Evolutionary conservation across 2,113 vertebrate species (phyloP), one percentile per base, ranked within the genome.

Genomic region (Balaeniceps rex): DNA sequence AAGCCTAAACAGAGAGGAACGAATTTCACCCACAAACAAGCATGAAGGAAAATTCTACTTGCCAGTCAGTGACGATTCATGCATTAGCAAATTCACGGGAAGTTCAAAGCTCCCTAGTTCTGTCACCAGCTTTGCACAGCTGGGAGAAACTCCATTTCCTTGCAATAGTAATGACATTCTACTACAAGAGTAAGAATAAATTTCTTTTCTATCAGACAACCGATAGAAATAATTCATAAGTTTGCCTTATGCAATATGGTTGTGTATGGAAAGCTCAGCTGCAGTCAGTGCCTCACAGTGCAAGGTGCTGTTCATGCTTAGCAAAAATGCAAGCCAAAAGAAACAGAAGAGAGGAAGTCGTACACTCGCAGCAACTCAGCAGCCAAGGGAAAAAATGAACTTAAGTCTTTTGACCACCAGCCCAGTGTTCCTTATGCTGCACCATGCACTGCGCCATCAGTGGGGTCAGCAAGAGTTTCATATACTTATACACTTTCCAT

Each of bases 141-240:
- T 95, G 83, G 88, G 86, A 94, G 88, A 93, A 96, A 92, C 88
- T 90, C 83, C 69, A 87, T 93, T 94, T 91, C 65, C 65, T 93
- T 93, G 80, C 80, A 84, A 46, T 82, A 95, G 93, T 92, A 96
- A 96, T 91, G 88, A 95, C 61, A 94, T 95, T 94, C 87, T 87
- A 96, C 86, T 96, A 95, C 86, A 94, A 79, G 86, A 93, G 76
- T 92, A 96, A 84, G 69, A 95, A 88, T 93, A 97, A 88, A 92
- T 90, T 83, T 96, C 52, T 97, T 96, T 97, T 95, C 86, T 71
- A 86, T 84, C 44, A 97, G 90, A 94, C 65, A 88, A 75, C 76
- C 57, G 92, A 88, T 40, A 88, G 77, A 92, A 96, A 94, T 94
- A 97, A 97, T 95, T 97, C 86, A 92, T 95, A 94, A 90, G 66